These are phyloP conservation scores for Phaethon lepturus DNA, from an alignment of 2,113 vertebrate genomes.

Conservation along the genomic window DNA sequence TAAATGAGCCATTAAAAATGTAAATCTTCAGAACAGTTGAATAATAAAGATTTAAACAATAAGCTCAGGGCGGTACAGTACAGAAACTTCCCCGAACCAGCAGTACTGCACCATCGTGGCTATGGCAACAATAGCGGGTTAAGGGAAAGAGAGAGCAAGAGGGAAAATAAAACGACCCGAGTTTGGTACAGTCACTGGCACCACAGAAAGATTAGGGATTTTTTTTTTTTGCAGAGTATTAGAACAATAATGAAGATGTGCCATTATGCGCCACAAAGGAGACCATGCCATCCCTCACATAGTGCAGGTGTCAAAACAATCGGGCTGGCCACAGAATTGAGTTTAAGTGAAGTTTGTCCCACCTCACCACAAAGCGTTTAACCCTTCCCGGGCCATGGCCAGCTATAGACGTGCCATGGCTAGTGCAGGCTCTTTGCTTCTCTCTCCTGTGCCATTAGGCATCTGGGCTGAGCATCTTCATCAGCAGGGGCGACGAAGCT, in stretches of 20 bases:
- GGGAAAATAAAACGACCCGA: slow-evolving; percentile 73
- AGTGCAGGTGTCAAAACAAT: slow-evolving; percentile 77
- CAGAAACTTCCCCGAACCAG: slow-evolving; percentile 68
- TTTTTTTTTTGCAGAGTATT: slow-evolving; percentile 63
- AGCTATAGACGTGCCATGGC: neutral
- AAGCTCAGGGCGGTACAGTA: slow-evolving; percentile 81
- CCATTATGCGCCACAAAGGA: slow-evolving; percentile 78
- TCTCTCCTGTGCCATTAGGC: neutral
- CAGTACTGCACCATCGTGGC: slow-evolving; percentile 71
- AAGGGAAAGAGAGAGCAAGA: slow-evolving; percentile 61
- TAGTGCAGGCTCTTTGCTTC: neutral
- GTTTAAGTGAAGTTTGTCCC: slow-evolving; percentile 73
- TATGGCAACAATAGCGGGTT: slow-evolving; percentile 79
- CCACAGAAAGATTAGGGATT: slow-evolving; percentile 77
- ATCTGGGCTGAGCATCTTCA: neutral
- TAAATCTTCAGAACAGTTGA: slow-evolving; percentile 88
- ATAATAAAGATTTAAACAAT: slow-evolving; percentile 87
- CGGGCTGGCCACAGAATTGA: slow-evolving; percentile 44
- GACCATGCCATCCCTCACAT: slow-evolving; percentile 71
- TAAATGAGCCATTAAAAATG: slow-evolving; percentile 92
- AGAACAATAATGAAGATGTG: slow-evolving; percentile 84
- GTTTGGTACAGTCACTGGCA: slow-evolving; percentile 74
- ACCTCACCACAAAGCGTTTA: slow-evolving; percentile 73
- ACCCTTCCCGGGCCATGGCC: slow-evolving; percentile 69
- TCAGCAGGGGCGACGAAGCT: fast-evolving